Evolutionary conservation across 1,140 invertebrate genomes (phyloP).

Genomic region (Euwallacea fornicatus): DNA sequence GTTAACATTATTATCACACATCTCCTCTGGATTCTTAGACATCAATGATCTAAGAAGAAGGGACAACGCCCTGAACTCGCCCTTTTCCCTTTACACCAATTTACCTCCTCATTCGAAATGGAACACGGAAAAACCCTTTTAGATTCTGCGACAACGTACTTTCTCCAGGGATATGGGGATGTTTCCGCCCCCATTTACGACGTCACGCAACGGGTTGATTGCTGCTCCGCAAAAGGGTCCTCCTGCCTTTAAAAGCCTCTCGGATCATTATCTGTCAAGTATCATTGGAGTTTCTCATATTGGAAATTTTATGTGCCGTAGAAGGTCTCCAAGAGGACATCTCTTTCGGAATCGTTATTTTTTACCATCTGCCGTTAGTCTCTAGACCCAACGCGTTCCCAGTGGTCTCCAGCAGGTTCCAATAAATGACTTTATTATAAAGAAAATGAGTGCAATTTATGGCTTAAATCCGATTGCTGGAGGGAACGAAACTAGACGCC

Average conservation of each 20-base stretch:
- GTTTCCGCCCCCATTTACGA: conserved; percentile 36
- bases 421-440: conserved; percentile 12
- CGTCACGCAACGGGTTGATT: conserved; percentile 45
- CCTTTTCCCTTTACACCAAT: neutral
- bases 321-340: no score
- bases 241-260: conserved; percentile 32
- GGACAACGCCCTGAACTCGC: neutral
- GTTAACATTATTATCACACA: neutral
- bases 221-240: conserved; percentile 29
- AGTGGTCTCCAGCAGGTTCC: conserved; percentile 11
- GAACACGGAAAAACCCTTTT: conserved; percentile 34
- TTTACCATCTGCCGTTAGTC: neutral
- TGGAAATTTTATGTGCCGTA: conserved; percentile 13
- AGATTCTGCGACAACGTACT: conserved; percentile 30
- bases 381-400: neutral
- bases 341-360: no score
- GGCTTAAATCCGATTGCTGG: neutral
- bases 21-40: no score
- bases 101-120: conserved; percentile 15
- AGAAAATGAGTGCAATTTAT: conserved; percentile 1
- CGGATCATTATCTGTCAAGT: conserved; percentile 36
- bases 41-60: neutral
- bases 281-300: conserved; percentile 24
- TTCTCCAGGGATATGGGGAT: conserved; percentile 6
- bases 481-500: conserved; percentile 19